These are phyloP conservation scores for Acanthacorydalis orientalis DNA, from an alignment of 2,888 invertebrate species.

Conservation along the genomic window DNA sequence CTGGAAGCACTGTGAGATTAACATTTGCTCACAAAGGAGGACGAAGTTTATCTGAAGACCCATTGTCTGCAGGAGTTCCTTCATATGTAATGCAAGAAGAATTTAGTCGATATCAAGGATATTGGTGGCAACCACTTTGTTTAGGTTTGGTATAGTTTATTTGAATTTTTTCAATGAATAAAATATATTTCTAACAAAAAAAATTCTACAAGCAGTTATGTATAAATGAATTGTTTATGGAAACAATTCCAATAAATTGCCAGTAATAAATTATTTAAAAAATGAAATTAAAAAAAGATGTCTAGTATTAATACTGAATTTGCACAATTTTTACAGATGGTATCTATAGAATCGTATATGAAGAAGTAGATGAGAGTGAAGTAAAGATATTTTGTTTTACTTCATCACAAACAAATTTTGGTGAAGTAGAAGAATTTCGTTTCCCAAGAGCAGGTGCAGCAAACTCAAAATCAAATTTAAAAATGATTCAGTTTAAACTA, in stretches of 20 bases:
- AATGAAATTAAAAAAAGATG: slow-evolving; percentile 5
- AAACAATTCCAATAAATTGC: slow-evolving; percentile 2
- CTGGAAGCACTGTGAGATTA: slow-evolving; percentile 51
- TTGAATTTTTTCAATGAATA: too few species aligned
- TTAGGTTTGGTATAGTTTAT: slow-evolving; percentile 29
- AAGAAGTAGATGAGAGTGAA: slow-evolving; percentile 76
- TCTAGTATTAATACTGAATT: slow-evolving; percentile 3
- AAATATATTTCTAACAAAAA: too few species aligned
- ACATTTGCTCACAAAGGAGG: slow-evolving; percentile 55
- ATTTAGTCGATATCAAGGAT: slow-evolving; percentile 88
- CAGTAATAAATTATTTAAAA: slow-evolving; percentile 3
- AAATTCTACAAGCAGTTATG: too few species aligned
- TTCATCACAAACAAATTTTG: slow-evolving; percentile 59
- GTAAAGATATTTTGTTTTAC: slow-evolving; percentile 86
- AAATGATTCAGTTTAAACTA: slow-evolving; percentile 65
- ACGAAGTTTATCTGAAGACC: slow-evolving; percentile 58
- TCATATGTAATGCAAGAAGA: slow-evolving; percentile 98
- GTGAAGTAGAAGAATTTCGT: slow-evolving; percentile 71
- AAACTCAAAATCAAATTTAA: slow-evolving; percentile 79
- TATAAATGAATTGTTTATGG: slow-evolving; percentile 4
- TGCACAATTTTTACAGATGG: slow-evolving; percentile 36
- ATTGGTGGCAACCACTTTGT: slow-evolving; percentile 90
- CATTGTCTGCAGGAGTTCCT: slow-evolving; percentile 84
- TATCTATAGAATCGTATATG: slow-evolving; percentile 65
- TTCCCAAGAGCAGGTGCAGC: slow-evolving; percentile 79